Percentiles rank a stretch among this genome's conserved stretches.
phyloP scores from a whole-genome alignment of 2,113 vertebrate genomes.

The Varanus salvator region DNA sequence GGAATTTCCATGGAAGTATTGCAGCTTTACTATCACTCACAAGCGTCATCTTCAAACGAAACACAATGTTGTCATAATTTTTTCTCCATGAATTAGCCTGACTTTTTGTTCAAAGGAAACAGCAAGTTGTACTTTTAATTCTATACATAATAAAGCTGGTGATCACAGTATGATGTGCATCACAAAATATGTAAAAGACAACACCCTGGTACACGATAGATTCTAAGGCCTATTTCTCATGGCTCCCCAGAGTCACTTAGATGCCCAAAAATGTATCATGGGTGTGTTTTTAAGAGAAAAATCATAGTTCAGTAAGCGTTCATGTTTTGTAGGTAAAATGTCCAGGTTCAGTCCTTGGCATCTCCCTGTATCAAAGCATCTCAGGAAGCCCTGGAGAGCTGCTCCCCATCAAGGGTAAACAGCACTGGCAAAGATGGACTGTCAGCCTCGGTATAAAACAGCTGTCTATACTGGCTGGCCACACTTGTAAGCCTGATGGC shows the following conservation, averaged over 20 bases:
- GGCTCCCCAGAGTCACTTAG: not conserved
- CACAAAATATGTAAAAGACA: slow-evolving; percentile 20
- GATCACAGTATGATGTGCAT: slow-evolving; percentile 31
- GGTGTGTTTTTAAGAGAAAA: not conserved
- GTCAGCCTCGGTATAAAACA: not conserved
- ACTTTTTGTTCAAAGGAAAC: not conserved
- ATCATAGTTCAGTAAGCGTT: not conserved
- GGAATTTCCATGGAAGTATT: slow-evolving; percentile 25
- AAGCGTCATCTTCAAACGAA: slow-evolving; percentile 28
- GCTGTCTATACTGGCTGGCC: not conserved
- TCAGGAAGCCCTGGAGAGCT: not conserved
- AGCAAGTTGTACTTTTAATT: not conserved
- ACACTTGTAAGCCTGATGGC: too few relatives aligned
- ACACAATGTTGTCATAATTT: not conserved
- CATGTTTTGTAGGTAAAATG: not conserved
- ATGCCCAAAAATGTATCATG: not conserved
- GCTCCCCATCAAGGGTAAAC: not conserved
- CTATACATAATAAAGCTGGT: slow-evolving; percentile 1
- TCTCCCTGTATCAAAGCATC: not conserved
- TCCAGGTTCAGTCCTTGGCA: not conserved
- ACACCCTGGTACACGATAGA: not conserved
- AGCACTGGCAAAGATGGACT: not conserved
- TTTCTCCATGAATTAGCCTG: not conserved
- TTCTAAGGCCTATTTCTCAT: not conserved
- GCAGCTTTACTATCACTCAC: slow-evolving; percentile 12